Conservation (phyloP, 2,797 vertebrate species). For the Pampus argenteus region DNA sequence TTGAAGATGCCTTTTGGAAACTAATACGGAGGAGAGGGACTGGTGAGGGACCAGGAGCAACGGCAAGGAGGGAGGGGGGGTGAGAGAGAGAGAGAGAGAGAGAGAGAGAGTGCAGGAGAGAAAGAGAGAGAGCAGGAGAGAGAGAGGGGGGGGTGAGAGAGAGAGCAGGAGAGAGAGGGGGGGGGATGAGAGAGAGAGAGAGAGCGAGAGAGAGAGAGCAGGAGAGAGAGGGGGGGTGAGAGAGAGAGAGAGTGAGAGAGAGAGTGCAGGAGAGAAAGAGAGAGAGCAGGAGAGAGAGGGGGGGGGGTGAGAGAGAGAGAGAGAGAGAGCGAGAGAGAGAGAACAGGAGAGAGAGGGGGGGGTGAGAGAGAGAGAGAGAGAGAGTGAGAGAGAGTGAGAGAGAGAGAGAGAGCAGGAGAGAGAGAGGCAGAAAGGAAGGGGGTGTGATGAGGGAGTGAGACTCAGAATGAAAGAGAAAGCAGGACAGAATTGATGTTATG, state of each 20-base stretch:
- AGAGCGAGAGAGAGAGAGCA: constrained; percentile 74
- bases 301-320: constrained; percentile 73
- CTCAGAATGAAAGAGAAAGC: constrained; percentile 74
- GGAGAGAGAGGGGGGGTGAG: too few species aligned
- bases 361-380: constrained; percentile 39
- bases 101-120: constrained; percentile 32
- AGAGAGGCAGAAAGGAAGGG: constrained; percentile 40
- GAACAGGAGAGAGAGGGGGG: constrained; percentile 57
- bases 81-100: constrained; percentile 30
- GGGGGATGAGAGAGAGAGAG: constrained; percentile 70
- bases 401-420: constrained; percentile 31
- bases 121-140: constrained; percentile 30
- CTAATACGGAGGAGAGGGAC: constrained; percentile 74
- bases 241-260: constrained; percentile 41
- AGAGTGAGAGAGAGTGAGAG: constrained; percentile 27
- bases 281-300: constrained; percentile 39
- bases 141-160: too few species aligned
- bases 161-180: constrained; percentile 49
- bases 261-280: constrained; percentile 17
- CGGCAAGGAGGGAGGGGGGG: constrained; percentile 21
- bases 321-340: constrained; percentile 72
- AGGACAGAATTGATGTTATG: constrained; percentile 80
- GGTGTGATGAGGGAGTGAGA: constrained; percentile 73
- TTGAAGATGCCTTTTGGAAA: constrained; percentile 79
- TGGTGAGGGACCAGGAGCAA: constrained; percentile 67